Conservation (phyloP, 1,140 invertebrate genomes). For the roundworm (Caenorhabditis elegans) region DNA sequence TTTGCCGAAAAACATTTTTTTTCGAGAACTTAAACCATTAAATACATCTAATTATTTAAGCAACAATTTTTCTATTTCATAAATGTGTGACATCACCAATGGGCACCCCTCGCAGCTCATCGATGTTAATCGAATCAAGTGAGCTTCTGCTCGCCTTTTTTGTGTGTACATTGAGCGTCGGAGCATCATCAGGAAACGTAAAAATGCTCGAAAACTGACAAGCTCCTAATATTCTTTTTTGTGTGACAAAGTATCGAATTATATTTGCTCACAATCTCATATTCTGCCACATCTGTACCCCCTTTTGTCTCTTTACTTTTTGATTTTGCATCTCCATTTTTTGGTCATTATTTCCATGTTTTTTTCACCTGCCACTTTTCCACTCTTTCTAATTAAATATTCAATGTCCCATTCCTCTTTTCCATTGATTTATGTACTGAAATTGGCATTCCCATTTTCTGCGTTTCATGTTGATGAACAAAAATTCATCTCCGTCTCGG, state of each 20-base stretch:
- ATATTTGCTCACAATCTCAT: conserved; percentile 27
- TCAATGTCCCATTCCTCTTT: background rate
- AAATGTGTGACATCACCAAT: no score
- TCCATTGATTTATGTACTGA: background rate
- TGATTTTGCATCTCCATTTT: background rate
- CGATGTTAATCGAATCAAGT: conserved; percentile 10
- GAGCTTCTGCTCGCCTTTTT: background rate
- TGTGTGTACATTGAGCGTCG: no score
- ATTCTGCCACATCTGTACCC: background rate
- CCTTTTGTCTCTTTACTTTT: background rate
- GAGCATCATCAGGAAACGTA: conserved; percentile 17
- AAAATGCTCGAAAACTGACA: background rate
- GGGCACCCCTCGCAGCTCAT: background rate
- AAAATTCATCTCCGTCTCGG: background rate
- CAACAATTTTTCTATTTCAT: no score
- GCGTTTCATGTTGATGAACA: background rate
- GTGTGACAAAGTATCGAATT: conserved; percentile 4
- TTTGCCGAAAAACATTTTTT: no score
- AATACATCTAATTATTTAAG: no score
- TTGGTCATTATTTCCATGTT: background rate
- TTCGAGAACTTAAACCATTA: no score
- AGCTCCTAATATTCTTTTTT: conserved; percentile 19
- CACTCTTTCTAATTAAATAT: background rate
- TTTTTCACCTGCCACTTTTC: background rate
- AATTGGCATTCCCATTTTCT: background rate